phyloP scores from a whole-genome alignment of 2,113 vertebrate genomes.

The Vombatus ursinus region DNA sequence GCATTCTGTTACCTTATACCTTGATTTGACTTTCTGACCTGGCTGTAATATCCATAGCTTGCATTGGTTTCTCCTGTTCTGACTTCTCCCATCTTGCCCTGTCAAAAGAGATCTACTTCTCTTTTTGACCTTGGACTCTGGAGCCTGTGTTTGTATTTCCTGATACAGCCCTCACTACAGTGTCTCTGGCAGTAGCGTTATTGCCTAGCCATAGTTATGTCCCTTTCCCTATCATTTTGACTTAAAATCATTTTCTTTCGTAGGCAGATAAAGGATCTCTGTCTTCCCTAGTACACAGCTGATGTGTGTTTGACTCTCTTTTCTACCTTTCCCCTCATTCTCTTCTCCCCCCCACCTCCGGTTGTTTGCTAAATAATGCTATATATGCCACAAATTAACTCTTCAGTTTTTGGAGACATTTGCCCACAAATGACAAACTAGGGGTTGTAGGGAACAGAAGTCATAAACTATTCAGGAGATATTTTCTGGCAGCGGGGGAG shows the following conservation, averaged over 20 bases:
- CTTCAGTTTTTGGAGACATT: background rate
- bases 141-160: background rate
- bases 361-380: background rate
- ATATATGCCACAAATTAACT: too few species aligned
- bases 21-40: background rate
- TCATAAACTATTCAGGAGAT: background rate
- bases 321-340: background rate
- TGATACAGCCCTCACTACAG: background rate
- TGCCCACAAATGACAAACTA: background rate
- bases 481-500: background rate
- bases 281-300: too few species aligned
- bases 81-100: background rate
- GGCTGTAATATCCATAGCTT: background rate
- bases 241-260: background rate
- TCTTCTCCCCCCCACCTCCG: background rate
- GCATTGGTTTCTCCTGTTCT: background rate
- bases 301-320: background rate
- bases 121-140: background rate
- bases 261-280: background rate
- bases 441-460: background rate
- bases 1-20: background rate
- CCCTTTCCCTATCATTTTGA: background rate
- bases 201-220: background rate
- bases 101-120: too few species aligned
- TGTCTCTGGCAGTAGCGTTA: background rate